Evolutionary conservation across 2,888 invertebrate genomes (phyloP).

Genomic region (Lomographa bimaculata): DNA sequence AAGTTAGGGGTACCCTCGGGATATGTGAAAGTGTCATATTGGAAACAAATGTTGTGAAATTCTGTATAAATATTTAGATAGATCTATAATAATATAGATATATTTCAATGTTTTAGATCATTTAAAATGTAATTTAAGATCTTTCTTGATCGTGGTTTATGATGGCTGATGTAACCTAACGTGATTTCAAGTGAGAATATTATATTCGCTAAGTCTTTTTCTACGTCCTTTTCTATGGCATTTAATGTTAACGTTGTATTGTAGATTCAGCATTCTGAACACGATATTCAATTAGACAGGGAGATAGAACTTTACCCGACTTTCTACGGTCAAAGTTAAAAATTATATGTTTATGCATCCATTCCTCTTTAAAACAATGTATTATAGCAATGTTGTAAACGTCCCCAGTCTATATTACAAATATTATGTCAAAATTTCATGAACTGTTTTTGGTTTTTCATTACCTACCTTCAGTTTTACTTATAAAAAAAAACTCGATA

Average conservation of each 20-base stretch:
- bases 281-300: slow-evolving; percentile 6
- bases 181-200: slow-evolving; percentile 81
- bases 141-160: slow-evolving; percentile 32
- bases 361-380: too few relatives aligned
- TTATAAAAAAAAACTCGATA: too few relatives aligned
- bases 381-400: too few relatives aligned
- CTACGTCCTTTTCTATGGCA: slow-evolving; percentile 80
- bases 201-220: slow-evolving; percentile 72
- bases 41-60: neutral
- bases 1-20: slow-evolving; percentile 39
- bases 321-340: too few relatives aligned
- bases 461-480: too few relatives aligned
- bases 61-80: slow-evolving; percentile 1
- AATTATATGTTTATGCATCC: too few relatives aligned
- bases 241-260: slow-evolving; percentile 76
- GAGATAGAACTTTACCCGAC: too few relatives aligned
- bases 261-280: slow-evolving; percentile 25
- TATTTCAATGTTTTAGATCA: neutral
- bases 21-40: slow-evolving; percentile 29
- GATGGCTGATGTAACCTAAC: slow-evolving; percentile 64
- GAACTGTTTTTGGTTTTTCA: too few relatives aligned
- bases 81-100: neutral
- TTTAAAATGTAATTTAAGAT: slow-evolving; percentile 9
- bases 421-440: too few relatives aligned
- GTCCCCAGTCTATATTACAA: too few relatives aligned